Conservation (phyloP, 2,888 invertebrate genomes). For the Leucophenga maculata region DNA sequence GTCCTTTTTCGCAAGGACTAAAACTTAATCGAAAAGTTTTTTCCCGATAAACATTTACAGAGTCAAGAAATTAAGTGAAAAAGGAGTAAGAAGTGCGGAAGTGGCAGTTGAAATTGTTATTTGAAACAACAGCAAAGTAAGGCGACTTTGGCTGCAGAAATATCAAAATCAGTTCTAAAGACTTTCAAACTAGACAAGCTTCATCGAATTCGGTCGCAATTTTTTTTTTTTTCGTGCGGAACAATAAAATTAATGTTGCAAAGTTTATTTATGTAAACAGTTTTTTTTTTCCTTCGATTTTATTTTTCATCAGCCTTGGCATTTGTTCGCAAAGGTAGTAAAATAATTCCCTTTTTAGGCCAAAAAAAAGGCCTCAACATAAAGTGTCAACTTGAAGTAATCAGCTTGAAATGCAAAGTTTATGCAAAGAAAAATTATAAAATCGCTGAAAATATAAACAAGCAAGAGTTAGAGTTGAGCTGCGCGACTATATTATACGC, state of each 20-base stretch:
- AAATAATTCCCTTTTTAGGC: conserved; percentile 23
- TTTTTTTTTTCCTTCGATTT: not conserved
- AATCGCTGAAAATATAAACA: too few relatives aligned
- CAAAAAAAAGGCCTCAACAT: conserved; percentile 16
- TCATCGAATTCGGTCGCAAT: too few relatives aligned
- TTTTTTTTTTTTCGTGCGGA: conserved; percentile 31
- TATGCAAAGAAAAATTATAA: conserved; percentile 56
- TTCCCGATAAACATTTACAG: conserved; percentile 41
- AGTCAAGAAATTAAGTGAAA: conserved; percentile 6
- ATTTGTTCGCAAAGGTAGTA: conserved; percentile 49
- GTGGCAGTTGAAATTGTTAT: too few relatives aligned
- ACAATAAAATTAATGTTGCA: conserved; percentile 65
- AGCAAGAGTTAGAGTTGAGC: too few relatives aligned
- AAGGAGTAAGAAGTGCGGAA: too few relatives aligned
- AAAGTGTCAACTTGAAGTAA: conserved; percentile 32
- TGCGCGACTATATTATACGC: too few relatives aligned
- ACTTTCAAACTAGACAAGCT: too few relatives aligned
- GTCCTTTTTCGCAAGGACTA: conserved; percentile 25
- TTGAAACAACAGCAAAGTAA: too few relatives aligned
- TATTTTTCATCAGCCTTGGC: conserved; percentile 31
- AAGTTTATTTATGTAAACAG: conserved; percentile 47
- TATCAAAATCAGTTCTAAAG: not conserved
- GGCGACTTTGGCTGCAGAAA: too few relatives aligned
- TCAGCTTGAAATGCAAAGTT: conserved; percentile 44
- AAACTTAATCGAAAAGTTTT: conserved; percentile 65